A percentile compares a stretch with the other conserved stretches of the same genome.
Conservation (phyloP, 2,113 vertebrate genomes). For the Phalacrocorax aristotelis region DNA sequence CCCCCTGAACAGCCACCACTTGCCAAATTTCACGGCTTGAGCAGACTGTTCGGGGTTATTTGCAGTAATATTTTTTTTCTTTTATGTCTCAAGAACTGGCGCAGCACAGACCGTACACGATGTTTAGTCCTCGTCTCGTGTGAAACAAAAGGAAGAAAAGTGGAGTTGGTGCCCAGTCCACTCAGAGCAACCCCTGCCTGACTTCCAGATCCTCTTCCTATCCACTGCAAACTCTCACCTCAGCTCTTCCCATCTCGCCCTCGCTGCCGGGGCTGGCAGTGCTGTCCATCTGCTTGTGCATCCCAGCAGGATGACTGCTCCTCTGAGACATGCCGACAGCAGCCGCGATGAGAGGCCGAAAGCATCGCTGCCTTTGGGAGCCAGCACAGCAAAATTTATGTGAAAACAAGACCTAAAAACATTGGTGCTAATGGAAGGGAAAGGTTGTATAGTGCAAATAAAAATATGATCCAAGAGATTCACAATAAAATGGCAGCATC, state of each 20-base stretch:
- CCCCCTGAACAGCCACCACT: rapidly evolving
- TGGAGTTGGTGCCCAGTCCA: background rate
- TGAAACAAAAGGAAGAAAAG: background rate
- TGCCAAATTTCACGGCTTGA: background rate
- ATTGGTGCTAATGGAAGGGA: background rate
- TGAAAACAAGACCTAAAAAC: background rate
- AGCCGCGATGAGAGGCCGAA: rapidly evolving
- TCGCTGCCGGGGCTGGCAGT: background rate
- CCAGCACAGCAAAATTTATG: background rate
- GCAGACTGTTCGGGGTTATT: slow-evolving; percentile 45
- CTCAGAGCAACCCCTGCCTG: background rate
- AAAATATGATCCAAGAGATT: background rate
- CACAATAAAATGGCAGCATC: background rate
- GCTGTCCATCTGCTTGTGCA: background rate
- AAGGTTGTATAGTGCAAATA: background rate
- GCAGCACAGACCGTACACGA: background rate
- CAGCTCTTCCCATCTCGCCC: rapidly evolving
- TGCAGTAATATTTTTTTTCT: background rate
- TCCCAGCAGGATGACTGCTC: background rate
- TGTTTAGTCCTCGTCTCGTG: background rate
- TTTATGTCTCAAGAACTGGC: background rate
- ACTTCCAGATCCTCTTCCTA: background rate
- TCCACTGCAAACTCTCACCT: background rate
- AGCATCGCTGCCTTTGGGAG: background rate
- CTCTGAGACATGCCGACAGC: background rate